phyloP scores from a whole-genome alignment of 2,797 vertebrate genomes.

The Lerista edwardsae region DNA sequence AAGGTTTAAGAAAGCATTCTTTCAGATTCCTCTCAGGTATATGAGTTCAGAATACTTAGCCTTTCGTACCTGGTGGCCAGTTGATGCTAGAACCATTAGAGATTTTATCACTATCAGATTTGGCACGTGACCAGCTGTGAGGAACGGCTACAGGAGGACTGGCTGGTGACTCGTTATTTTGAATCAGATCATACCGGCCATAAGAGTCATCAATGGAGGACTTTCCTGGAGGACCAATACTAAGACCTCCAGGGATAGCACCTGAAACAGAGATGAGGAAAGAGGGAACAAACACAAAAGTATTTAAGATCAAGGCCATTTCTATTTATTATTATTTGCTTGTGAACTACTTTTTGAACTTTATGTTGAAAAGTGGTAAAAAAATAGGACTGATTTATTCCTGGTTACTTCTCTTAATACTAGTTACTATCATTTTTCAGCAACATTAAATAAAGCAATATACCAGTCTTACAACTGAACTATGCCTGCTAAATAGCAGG shows the following conservation, averaged over 20 bases:
- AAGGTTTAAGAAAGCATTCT: neutral
- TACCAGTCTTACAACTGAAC: neutral
- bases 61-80: slow-evolving; percentile 93
- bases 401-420: too few species aligned
- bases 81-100: slow-evolving; percentile 96
- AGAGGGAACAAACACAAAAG: neutral
- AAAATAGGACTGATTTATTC: too few species aligned
- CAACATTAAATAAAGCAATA: slow-evolving; percentile 18
- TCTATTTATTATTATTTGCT: too few species aligned
- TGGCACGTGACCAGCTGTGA: slow-evolving; percentile 97
- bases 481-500: neutral
- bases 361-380: too few species aligned
- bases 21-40: neutral
- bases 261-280: slow-evolving; percentile 71
- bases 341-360: too few species aligned
- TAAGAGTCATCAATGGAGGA: slow-evolving; percentile 95
- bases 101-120: slow-evolving; percentile 93
- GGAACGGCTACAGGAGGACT: slow-evolving; percentile 89
- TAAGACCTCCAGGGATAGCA: slow-evolving; percentile 93
- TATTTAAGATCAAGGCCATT: slow-evolving; percentile 8
- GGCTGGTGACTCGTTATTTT: slow-evolving; percentile 90
- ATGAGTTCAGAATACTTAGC: neutral
- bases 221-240: slow-evolving; percentile 89
- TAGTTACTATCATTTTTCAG: neutral
- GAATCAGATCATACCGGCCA: slow-evolving; percentile 92